Conservation (phyloP, 2,113 vertebrate species). For the Sinosuthora webbiana region DNA sequence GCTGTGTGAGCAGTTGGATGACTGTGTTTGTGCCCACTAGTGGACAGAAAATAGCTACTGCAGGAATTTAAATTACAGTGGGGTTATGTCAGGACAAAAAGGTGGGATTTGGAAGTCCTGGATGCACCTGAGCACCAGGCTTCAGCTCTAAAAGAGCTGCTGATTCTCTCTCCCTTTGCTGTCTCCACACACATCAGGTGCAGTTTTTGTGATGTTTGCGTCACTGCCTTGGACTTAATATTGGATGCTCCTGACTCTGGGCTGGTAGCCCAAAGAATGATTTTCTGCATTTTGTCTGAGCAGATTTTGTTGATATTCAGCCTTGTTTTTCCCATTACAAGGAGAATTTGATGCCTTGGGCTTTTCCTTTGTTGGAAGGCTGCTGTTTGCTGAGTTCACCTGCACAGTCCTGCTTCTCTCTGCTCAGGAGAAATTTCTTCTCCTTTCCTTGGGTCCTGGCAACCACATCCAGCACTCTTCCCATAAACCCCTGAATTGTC, state of each 20-base stretch:
- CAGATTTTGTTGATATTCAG: background rate
- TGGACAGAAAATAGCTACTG: background rate
- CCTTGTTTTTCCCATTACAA: background rate
- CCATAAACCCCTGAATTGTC: background rate
- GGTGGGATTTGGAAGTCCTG: background rate
- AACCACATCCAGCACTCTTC: background rate
- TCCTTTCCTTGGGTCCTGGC: background rate
- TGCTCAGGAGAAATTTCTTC: background rate
- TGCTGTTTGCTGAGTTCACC: background rate
- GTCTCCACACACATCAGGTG: background rate
- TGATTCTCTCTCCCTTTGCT: background rate
- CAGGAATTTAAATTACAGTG: background rate
- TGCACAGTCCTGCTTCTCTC: background rate
- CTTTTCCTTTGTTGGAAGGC: background rate
- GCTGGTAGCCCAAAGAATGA: background rate
- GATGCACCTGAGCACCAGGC: background rate
- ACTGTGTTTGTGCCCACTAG: rapidly evolving
- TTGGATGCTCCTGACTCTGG: background rate
- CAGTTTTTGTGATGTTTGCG: background rate
- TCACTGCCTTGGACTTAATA: too few species aligned
- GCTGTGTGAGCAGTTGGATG: background rate
- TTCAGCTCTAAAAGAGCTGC: background rate
- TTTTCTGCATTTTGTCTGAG: background rate
- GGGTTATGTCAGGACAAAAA: rapidly evolving
- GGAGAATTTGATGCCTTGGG: background rate